Percentiles rank a stretch among this genome's conserved stretches.
Conservation (phyloP, 2,113 vertebrate species). For the Vulpes lagopus region DNA sequence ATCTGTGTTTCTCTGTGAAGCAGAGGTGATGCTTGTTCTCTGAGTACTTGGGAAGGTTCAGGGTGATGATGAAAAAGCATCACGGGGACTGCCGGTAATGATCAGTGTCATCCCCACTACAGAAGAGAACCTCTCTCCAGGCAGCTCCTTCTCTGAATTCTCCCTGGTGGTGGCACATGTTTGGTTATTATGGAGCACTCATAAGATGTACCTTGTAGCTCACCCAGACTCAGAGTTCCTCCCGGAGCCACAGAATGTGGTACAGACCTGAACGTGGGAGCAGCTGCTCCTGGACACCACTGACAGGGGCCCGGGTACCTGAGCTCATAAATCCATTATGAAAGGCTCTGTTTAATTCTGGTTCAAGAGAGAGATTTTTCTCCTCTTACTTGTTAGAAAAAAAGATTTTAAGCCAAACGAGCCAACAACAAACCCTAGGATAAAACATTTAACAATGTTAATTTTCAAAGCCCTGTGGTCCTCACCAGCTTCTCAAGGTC, state of each 20-base stretch:
- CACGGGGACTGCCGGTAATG: not conserved
- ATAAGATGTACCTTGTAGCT: too few species aligned
- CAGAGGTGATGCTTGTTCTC: not conserved
- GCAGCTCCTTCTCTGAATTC: not conserved
- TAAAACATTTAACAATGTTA: not conserved
- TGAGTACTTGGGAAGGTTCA: not conserved
- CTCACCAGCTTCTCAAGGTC: conserved; percentile 64
- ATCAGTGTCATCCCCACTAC: not conserved
- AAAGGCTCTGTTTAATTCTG: not conserved
- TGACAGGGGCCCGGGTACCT: not conserved
- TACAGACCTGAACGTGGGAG: not conserved
- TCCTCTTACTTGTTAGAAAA: not conserved
- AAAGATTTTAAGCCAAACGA: conserved; percentile 17
- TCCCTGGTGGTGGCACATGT: not conserved
- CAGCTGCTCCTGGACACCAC: not conserved
- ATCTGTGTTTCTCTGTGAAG: not conserved
- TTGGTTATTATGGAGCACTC: not conserved
- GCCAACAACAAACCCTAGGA: not conserved
- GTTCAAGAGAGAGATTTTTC: not conserved
- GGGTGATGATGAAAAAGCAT: not conserved
- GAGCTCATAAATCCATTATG: not conserved
- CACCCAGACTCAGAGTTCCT: not conserved
- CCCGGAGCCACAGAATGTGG: not conserved
- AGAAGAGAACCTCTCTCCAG: not conserved
- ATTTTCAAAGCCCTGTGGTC: not conserved